Evolutionary conservation across 2,113 vertebrate genomes (phyloP), one percentile per base, ranked within the genome.

Genomic region (Phasianus colchicus): DNA sequence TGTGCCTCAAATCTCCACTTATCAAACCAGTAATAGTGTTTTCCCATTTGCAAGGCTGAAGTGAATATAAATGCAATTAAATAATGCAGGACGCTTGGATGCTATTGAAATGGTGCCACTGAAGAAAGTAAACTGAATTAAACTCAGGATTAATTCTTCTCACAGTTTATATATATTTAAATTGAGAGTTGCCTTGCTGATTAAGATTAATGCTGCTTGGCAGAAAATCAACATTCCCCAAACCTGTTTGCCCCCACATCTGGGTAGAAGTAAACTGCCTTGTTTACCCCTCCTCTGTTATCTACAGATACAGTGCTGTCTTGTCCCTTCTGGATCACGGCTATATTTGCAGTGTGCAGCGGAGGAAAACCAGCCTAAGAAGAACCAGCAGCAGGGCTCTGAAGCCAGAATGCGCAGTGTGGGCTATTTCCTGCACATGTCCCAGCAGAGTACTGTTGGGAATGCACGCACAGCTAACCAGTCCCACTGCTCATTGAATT

Each of bases 1-100:
- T 65, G 69, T 61, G 76, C 70, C 78, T 84, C 83, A 65, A 47
- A 61, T 57, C n/a, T 21, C 13, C 21, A 6, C 90, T 81, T 79
- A 83, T 90, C 83, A 84, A 82, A 20, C 36, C 3, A 13, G 54
- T 88, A 86, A 85, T 45, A 74, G 52, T 30, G 30, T 69, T 89
- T 95, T 61, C 66, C 63, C 90, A 74, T 36, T 60, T 0, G 0
- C 58, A 85, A 79, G 67, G 58, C 6, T 85, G 30, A 55, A 73
- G 63, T 29, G 92, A 79, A 89, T 54, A 79, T 72, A 93, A 90
- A 90, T 34, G 45, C 77, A 92, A 79, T 92, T 90, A 95, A 91
- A 85, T 32, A 55, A 43, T 40, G 50, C 36, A 65, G 80, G 48
- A 27, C 25, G 43, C 48, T 61, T 2, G 13, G 55, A 65, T 48